Base-by-base conservation (phyloP, 2,797 vertebrate species). In the Limosa lapponica region DNA sequence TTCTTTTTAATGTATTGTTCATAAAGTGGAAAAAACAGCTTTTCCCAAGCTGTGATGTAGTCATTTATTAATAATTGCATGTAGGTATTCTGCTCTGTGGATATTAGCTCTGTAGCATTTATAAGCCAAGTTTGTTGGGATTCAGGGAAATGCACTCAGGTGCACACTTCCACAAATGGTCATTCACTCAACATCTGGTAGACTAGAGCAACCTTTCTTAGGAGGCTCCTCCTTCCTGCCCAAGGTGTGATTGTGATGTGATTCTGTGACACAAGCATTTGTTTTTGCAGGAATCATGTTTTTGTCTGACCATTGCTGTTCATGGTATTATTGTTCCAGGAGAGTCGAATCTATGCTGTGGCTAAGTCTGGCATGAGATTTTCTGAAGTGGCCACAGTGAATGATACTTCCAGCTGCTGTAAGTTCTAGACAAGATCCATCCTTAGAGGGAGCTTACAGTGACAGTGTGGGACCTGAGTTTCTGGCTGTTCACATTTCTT, bases 331-430 rank as follows among this genome's bases (percentile, higher is more conserved):
- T 77, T 84, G 58, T 96, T 98, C 62, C 97, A 99, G 99, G 99
- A 99, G 97, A 99, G 99, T 95, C 98, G 99, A 39, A 99, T 99
- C 96, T 99, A 99, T 8, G 99, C 99, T 4, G 98, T 99, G 91
- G 99, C 99, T 23, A 99, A 98, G 59, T 99, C 98, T 49, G 99
- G 99, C 94, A 98, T 99, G 99, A 98, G 98, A 93, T 98, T 99
- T 24, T 99, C 99, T 2, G 99, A 99, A 79, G 97, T 97, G 24
- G 67, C 97, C 59, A 73, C 92, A 41, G 98, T 96, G 96, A 98
- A 96, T 73, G 98, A 98, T 30, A 88, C 97, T 80, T 95, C 97
- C 8, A 98, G 96, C 71, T 97, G 96, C 93, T 98, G 99, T 99
- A 96, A 98, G 98, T 98, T 72, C 67, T 39, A 37, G 7, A 41